Evolutionary conservation across 2,797 vertebrate genomes (phyloP).

Genomic region (Chloroceryle amazona): DNA sequence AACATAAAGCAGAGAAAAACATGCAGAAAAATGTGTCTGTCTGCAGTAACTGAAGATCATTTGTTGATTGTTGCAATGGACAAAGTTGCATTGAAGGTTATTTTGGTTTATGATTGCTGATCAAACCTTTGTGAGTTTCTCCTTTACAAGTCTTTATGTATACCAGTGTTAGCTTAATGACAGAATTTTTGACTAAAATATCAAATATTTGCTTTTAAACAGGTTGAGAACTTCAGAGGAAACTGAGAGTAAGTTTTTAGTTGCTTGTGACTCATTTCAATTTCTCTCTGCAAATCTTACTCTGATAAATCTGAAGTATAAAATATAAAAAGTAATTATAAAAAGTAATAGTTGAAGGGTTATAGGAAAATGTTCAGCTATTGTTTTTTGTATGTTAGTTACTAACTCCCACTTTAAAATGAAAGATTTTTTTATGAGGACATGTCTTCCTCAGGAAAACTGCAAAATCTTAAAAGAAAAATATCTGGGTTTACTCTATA

Average conservation of each 20-base stretch:
- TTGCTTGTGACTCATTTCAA: neutral
- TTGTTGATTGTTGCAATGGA: neutral
- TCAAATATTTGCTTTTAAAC: slow-evolving; percentile 62
- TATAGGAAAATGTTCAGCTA: neutral
- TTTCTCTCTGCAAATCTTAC: neutral
- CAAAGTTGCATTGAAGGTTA: neutral
- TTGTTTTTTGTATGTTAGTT: neutral
- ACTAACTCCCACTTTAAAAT: neutral
- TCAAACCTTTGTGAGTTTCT: neutral
- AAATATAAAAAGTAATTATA: neutral
- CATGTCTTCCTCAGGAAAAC: neutral
- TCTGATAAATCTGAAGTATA: neutral
- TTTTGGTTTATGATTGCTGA: neutral
- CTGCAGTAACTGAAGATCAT: neutral
- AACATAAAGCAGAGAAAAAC: neutral
- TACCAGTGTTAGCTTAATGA: neutral
- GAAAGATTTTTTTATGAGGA: neutral
- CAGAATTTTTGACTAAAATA: slow-evolving; percentile 25
- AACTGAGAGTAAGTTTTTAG: slow-evolving; percentile 79
- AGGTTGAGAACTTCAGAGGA: slow-evolving; percentile 77
- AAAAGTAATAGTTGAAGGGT: neutral
- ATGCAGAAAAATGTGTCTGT: neutral
- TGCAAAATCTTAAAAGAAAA: neutral
- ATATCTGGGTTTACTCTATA: neutral
- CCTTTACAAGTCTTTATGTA: neutral